Evolutionary conservation across 2,888 invertebrate genomes (phyloP).

Genomic region (Drosophila nigricruria): DNA sequence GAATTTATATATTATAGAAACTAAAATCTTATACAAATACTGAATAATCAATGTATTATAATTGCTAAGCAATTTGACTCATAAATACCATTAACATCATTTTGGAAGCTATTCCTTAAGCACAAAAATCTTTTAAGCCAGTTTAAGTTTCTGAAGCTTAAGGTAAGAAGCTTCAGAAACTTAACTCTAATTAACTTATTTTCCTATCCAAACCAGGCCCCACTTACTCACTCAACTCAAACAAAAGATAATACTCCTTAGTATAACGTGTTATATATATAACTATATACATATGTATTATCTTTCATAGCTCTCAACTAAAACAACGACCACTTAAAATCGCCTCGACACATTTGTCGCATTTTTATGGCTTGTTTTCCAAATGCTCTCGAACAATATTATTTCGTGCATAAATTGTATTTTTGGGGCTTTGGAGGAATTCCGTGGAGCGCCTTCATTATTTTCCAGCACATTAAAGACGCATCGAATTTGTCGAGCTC

Average conservation of each 20-base stretch:
- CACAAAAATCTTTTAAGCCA: too few relatives aligned
- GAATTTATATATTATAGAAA: too few relatives aligned
- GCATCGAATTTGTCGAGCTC: conserved; percentile 68
- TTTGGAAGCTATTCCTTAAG: too few relatives aligned
- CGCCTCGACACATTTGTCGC: conserved; percentile 68
- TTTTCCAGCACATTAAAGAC: conserved; percentile 73
- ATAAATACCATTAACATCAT: too few relatives aligned
- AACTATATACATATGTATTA: conserved; percentile 19
- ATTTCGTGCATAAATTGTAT: conserved; percentile 58
- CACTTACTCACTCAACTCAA: background rate
- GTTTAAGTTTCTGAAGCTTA: too few relatives aligned
- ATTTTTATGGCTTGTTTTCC: conserved; percentile 65
- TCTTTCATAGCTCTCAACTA: conserved; percentile 11
- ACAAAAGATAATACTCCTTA: background rate
- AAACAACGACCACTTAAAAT: conserved; percentile 45
- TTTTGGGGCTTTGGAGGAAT: conserved; percentile 16
- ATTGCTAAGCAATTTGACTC: too few relatives aligned
- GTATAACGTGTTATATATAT: conserved; percentile 58
- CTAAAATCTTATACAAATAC: too few relatives aligned
- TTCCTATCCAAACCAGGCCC: too few relatives aligned
- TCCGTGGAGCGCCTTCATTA: conserved; percentile 40
- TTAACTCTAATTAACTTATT: too few relatives aligned
- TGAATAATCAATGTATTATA: too few relatives aligned
- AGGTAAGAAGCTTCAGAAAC: too few relatives aligned
- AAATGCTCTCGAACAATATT: conserved; percentile 58